Percentiles rank a stretch among this genome's conserved stretches.
These are phyloP conservation scores for Phalacrocorax aristotelis DNA, from an alignment of 2,113 vertebrate genomes.

Conservation along the genomic window DNA sequence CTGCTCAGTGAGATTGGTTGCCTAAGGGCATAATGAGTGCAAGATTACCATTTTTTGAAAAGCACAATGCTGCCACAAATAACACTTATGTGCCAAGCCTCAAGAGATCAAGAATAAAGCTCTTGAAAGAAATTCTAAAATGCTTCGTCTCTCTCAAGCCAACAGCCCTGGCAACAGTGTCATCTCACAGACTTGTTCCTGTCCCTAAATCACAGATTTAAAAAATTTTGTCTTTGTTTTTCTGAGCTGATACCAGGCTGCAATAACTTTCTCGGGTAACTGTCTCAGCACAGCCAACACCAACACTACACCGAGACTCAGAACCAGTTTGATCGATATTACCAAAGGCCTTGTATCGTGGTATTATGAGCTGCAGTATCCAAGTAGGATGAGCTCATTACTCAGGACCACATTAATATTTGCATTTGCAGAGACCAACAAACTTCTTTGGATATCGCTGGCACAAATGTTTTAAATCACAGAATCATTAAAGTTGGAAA, in stretches of 20 bases:
- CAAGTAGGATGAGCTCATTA: neutral
- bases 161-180: neutral
- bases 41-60: constrained; percentile 10
- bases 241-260: neutral
- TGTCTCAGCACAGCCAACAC: neutral
- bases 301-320: fast-evolving
- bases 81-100: neutral
- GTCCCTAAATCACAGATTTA: neutral
- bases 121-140: neutral
- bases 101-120: neutral
- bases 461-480: neutral
- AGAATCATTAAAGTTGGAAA: too few species aligned
- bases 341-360: neutral
- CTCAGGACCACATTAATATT: neutral
- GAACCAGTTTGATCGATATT: neutral
- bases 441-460: neutral
- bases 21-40: neutral
- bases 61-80: neutral
- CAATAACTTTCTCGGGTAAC: neutral
- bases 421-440: neutral
- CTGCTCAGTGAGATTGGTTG: neutral
- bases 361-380: neutral
- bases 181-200: neutral
- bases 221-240: neutral
- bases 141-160: neutral